Percentiles rank a stretch among this genome's conserved stretches.
Evolutionary conservation across 1,140 invertebrate species (phyloP).

Genomic region (Heliconius nattereri): DNA sequence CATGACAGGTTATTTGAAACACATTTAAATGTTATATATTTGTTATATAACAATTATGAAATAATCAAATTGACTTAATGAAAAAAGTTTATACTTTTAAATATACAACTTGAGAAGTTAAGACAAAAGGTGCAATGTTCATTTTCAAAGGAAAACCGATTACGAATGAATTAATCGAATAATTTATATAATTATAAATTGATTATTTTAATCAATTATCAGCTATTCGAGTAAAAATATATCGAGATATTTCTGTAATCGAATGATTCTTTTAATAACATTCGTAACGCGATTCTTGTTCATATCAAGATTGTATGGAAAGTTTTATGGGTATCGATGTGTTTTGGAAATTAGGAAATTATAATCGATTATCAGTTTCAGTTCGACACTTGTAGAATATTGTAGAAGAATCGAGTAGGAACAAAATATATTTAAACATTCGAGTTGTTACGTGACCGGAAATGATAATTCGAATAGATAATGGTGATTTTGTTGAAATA

Average conservation of each 20-base stretch:
- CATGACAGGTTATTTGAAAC: background rate
- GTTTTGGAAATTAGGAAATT: background rate
- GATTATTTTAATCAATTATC: background rate
- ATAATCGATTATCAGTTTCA: background rate
- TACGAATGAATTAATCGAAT: slow-evolving; percentile 11
- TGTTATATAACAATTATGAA: background rate
- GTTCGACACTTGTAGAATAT: background rate
- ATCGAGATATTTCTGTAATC: background rate
- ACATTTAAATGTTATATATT: slow-evolving; percentile 3
- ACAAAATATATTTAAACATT: background rate
- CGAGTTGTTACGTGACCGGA: background rate
- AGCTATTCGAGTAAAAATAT: background rate
- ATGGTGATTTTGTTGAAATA: background rate
- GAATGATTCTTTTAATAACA: background rate
- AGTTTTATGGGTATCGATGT: background rate
- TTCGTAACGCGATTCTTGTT: background rate
- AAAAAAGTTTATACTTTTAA: background rate
- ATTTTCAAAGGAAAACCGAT: background rate
- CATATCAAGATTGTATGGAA: slow-evolving; percentile 12
- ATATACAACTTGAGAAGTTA: background rate
- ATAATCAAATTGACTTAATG: too few relatives aligned
- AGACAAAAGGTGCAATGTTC: background rate
- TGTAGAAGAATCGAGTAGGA: slow-evolving; percentile 1
- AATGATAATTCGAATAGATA: background rate
- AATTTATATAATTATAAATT: background rate